A percentile compares a stretch with the other conserved stretches of the same genome.
These are phyloP conservation scores for Coreoperca whiteheadi DNA, from an alignment of 2,113 vertebrate genomes.

Conservation along the genomic window DNA sequence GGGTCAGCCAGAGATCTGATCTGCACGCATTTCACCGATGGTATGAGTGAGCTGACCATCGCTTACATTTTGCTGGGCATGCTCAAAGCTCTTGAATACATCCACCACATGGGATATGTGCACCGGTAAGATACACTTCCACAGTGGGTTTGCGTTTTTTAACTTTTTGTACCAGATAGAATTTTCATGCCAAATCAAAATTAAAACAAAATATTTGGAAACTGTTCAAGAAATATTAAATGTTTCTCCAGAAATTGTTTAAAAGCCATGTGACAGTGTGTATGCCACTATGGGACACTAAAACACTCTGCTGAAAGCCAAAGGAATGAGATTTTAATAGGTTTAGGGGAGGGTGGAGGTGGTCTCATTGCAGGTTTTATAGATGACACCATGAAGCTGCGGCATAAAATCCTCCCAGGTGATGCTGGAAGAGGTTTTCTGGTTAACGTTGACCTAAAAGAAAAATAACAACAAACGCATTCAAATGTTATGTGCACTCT, in stretches of 20 bases:
- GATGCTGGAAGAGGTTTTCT: neutral
- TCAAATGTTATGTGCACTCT: neutral
- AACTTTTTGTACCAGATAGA: neutral
- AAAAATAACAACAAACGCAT: neutral
- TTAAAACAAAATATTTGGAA: neutral
- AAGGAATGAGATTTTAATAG: neutral
- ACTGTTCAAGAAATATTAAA: too few relatives aligned
- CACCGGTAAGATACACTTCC: constrained; percentile 87
- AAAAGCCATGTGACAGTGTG: too few relatives aligned
- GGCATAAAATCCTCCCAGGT: neutral
- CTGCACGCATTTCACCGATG: constrained; percentile 93
- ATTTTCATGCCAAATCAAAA: neutral
- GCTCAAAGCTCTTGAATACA: constrained; percentile 95
- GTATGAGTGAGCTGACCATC: constrained; percentile 95
- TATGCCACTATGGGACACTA: too few relatives aligned
- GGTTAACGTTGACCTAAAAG: neutral
- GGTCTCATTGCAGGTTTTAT: neutral
- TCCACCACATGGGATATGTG: constrained; percentile 99
- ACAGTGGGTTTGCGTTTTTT: neutral
- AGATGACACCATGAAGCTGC: neutral
- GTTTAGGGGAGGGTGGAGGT: neutral
- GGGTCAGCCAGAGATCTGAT: constrained; percentile 97
- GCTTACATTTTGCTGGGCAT: constrained; percentile 94
- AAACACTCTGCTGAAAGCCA: neutral
- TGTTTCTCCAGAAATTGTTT: too few relatives aligned